Percentiles rank a stretch among this genome's conserved stretches.
These are phyloP conservation scores for Clupea harengus DNA, from an alignment of 2,113 vertebrate species.

Conservation along the genomic window DNA sequence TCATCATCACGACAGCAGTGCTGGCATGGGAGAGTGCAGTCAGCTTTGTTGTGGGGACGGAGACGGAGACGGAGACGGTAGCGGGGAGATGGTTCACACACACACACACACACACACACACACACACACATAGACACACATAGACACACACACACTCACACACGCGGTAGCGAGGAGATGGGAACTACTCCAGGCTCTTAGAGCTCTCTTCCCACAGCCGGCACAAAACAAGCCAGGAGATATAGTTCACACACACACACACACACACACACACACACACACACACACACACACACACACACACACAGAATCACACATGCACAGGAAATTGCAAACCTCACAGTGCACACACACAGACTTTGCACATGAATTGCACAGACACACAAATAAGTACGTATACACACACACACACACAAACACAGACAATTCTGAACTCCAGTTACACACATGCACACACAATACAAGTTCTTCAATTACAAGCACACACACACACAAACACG, in stretches of 20 bases:
- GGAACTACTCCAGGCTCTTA: background rate
- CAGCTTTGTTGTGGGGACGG: background rate
- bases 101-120: too few relatives aligned
- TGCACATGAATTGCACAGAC: background rate
- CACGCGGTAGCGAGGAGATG: background rate
- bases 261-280: background rate
- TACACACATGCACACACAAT: background rate
- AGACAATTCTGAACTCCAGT: too few relatives aligned
- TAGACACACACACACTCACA: too few relatives aligned
- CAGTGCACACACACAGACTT: too few relatives aligned
- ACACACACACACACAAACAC: background rate
- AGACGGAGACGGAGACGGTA: background rate
- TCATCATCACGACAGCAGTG: background rate
- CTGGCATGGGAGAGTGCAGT: background rate
- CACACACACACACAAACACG: too few relatives aligned
- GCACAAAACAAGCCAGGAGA: background rate
- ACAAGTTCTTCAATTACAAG: too few relatives aligned
- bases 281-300: background rate
- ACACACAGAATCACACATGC: background rate
- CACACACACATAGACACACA: too few relatives aligned
- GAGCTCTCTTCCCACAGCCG: constrained; percentile 5
- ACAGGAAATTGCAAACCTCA: too few relatives aligned
- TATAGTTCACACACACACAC: background rate
- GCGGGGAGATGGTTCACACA: too few relatives aligned
- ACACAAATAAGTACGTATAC: background rate